Evolutionary conservation across 53 echinoderm and acorn worm genomes (phyloP).

Genomic region (Temnopleurus reevesii): DNA sequence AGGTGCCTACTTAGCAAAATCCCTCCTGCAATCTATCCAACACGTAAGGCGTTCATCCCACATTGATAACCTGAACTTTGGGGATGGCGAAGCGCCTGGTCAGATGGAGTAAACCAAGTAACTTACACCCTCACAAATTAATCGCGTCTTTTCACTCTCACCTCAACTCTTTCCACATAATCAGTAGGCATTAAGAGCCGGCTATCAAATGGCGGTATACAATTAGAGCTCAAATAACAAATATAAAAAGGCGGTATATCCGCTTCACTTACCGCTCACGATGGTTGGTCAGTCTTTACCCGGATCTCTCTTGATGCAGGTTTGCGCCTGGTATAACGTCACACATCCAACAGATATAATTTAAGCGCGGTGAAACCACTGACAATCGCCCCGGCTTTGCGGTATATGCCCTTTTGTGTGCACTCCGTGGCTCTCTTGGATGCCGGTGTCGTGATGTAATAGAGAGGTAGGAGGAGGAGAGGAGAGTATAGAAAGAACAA

Average conservation of each 20-base stretch:
- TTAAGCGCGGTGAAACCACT: neutral
- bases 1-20: neutral
- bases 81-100: neutral
- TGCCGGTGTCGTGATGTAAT: constrained; percentile 16
- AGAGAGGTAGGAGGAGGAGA: neutral
- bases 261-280: constrained; percentile 19
- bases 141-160: constrained; percentile 1
- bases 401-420: constrained; percentile 21
- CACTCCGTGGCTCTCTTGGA: neutral
- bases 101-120: neutral
- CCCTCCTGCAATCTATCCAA: neutral
- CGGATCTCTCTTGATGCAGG: neutral
- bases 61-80: neutral
- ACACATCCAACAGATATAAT: neutral
- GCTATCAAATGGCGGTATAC: constrained; percentile 37
- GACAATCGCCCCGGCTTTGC: constrained; percentile 20
- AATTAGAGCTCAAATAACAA: constrained; percentile 31
- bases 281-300: too few species aligned
- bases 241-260: constrained; percentile 8
- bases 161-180: too few species aligned
- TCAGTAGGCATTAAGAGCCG: constrained; percentile 12
- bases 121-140: neutral
- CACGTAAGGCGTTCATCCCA: neutral
- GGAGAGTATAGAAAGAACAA: neutral
- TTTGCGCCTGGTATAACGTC: constrained; percentile 16